Base-by-base conservation (phyloP, 2,888 invertebrate species). In the Bruchidius siliquastri region DNA sequence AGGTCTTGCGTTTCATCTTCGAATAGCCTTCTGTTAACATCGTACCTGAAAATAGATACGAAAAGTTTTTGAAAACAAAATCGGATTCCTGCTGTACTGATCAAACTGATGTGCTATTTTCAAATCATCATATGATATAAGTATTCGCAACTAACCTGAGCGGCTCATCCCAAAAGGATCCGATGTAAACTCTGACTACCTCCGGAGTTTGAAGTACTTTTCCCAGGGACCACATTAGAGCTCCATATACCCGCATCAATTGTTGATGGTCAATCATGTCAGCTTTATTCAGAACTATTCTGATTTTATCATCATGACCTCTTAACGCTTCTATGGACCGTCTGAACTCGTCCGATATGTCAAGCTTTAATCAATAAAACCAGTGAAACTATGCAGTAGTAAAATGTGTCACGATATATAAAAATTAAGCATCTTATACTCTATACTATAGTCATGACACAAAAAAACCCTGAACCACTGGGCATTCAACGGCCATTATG, bases 231-330 rank as follows among this genome's bases (percentile, higher is more conserved):
- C 99, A 99, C 99, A 99, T 99, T 73, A 99, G 90, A 0, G 99
- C 99, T 68, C 99, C 99, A 84, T 99, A 99, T 0, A 99, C 96
- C 77, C 98, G 89, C 98, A 99, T 99, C 78, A 99, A 88, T 86
- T 99, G 98, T 85, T 99, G 99, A 85, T 98, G 98, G 86, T 99
- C 98, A 71, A 99, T 95, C 96, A 98, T 98, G 84, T 99, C 99
- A 4, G 99, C 98, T 86, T 99, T 99, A 88, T 99, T 99, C 0
- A 99, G 88, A 73, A 99, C 98, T 83, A 99, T 99, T 76, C 99
- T 91, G 78, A 99, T 99, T 88, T 98, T 98, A 84, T 98, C 98
- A 84, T 98, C 98, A 85, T 98, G 97, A 0, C 97, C 97, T 77
- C 96, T 90, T 18, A 98, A 88, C 0, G 98, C 98, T 86, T 99